Evolutionary conservation across 1,140 invertebrate genomes (phyloP).

Genomic region (Spodoptera litura): DNA sequence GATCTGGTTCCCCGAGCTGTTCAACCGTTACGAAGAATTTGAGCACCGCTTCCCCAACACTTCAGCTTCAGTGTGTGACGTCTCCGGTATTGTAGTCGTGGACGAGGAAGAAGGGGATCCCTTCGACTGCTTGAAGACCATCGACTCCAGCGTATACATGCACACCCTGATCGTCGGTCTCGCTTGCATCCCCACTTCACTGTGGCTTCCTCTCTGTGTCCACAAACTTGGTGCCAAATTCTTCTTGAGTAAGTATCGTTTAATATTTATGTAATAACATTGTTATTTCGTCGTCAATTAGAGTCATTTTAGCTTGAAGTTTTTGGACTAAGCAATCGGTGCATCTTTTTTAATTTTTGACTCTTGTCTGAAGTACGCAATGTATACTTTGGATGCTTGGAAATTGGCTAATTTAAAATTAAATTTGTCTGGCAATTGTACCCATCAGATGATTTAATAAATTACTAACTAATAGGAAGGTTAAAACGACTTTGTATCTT

Average conservation of each 20-base stretch:
- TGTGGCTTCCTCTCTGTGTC: slow-evolving; percentile 90
- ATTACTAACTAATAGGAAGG: too few species aligned
- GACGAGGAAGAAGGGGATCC: slow-evolving; percentile 78
- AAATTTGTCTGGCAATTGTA: too few species aligned
- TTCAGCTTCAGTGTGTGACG: slow-evolving; percentile 90
- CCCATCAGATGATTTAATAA: too few species aligned
- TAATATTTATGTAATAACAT: too few species aligned
- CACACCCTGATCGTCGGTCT: slow-evolving; percentile 91
- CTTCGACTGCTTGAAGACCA: slow-evolving; percentile 86
- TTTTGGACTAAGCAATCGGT: too few species aligned
- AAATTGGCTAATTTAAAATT: too few species aligned
- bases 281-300: too few species aligned
- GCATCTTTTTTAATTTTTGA: too few species aligned
- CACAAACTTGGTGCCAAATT: slow-evolving; percentile 91
- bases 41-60: slow-evolving; percentile 88
- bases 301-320: too few species aligned
- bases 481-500: too few species aligned
- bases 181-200: slow-evolving; percentile 90
- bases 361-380: too few species aligned
- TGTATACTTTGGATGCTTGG: too few species aligned
- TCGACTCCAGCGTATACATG: slow-evolving; percentile 89
- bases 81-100: slow-evolving; percentile 86
- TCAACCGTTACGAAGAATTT: slow-evolving; percentile 91
- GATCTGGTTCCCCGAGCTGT: slow-evolving; percentile 94
- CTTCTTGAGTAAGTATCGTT: slow-evolving; percentile 88